phyloP scores from a whole-genome alignment of 1,140 invertebrate species.

The Sitobion miscanthi region DNA sequence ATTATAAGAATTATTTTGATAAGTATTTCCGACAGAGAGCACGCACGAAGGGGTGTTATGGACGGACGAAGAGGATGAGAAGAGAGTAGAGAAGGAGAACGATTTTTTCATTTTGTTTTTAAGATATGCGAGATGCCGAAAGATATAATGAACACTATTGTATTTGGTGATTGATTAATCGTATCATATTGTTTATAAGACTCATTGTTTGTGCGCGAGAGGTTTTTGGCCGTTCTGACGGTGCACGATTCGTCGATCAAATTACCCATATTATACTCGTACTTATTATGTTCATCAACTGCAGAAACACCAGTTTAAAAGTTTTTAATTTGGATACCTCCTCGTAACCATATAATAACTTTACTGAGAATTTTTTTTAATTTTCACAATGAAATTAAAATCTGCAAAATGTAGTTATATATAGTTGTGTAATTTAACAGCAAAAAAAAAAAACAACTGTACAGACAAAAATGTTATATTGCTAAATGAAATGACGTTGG shows the following conservation, averaged over 20 bases:
- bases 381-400: neutral
- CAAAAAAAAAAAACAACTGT: neutral
- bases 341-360: neutral
- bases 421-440: neutral
- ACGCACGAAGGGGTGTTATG: neutral
- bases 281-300: neutral
- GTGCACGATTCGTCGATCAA: neutral
- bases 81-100: neutral
- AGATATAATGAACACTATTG: conserved; percentile 21
- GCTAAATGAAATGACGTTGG: neutral
- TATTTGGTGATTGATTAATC: conserved; percentile 50
- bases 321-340: neutral
- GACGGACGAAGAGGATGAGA: neutral
- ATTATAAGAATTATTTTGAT: conserved; percentile 7
- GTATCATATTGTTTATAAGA: conserved; percentile 25
- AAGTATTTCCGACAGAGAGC: conserved; percentile 21
- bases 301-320: neutral
- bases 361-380: neutral
- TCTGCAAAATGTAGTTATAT: neutral
- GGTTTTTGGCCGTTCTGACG: neutral
- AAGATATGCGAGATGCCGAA: conserved; percentile 11
- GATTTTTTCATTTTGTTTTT: neutral
- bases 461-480: neutral
- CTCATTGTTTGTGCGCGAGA: neutral
- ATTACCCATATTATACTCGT: neutral